Evolutionary conservation across 1,140 invertebrate genomes (phyloP).

Genomic region (Heliconius nattereri): DNA sequence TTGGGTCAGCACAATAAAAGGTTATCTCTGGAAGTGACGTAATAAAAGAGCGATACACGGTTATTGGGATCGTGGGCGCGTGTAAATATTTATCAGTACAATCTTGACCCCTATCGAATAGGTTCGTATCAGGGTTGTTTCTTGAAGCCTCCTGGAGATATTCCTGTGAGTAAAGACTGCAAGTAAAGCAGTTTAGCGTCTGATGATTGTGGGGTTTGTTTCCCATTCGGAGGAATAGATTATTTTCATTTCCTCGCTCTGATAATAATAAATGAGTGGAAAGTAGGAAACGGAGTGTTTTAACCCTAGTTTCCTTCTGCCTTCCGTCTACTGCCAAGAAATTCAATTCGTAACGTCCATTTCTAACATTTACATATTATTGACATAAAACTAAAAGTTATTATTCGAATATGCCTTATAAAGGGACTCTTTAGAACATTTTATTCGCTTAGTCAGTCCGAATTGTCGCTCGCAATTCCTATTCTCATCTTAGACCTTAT

Average conservation of each 20-base stretch:
- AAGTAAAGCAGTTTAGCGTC: too few species aligned
- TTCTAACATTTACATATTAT: neutral
- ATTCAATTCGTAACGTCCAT: too few species aligned
- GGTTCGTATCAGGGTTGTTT: neutral
- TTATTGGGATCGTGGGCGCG: neutral
- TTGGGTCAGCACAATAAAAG: constrained; percentile 5
- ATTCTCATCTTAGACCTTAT: neutral
- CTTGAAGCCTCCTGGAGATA: neutral
- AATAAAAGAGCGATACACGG: neutral
- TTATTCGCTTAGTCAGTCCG: constrained; percentile 12
- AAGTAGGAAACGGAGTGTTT: too few species aligned
- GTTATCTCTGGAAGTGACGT: neutral
- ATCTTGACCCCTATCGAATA: neutral
- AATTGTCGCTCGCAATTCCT: neutral
- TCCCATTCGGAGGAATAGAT: too few species aligned
- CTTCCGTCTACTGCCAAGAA: too few species aligned
- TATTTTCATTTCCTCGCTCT: too few species aligned
- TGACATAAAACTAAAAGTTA: constrained; percentile 3
- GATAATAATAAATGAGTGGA: too few species aligned
- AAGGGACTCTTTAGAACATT: constrained; percentile 3
- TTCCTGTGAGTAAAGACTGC: neutral
- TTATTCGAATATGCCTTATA: neutral
- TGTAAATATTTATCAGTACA: neutral
- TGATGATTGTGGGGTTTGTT: too few species aligned
- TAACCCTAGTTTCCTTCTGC: too few species aligned